Percentiles rank a stretch among this genome's conserved stretches.
Conservation (phyloP, 2,888 invertebrate species). For the Stratiomys singularior region DNA sequence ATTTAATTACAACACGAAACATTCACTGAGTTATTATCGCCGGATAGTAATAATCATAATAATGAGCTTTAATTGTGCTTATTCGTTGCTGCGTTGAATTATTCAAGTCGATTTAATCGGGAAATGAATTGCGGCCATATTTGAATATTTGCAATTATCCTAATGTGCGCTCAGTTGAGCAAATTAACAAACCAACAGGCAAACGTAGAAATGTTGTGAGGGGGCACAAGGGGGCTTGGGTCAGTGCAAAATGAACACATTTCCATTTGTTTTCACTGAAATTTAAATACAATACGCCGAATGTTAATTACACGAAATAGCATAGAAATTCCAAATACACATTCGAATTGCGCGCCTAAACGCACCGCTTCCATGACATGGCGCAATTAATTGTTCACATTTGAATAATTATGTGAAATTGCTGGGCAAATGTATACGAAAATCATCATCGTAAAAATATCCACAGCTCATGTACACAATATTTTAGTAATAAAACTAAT, state of each 20-base stretch:
- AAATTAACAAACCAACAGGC: slow-evolving; percentile 12
- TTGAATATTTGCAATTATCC: slow-evolving; percentile 17
- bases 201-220: too few species aligned
- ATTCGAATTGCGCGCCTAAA: not conserved
- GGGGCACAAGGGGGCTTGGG: too few species aligned
- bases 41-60: not conserved
- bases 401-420: slow-evolving; percentile 38
- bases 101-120: not conserved
- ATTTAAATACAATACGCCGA: slow-evolving; percentile 37
- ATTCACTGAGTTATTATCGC: not conserved
- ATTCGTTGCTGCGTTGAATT: not conserved
- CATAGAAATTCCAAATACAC: not conserved
- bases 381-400: slow-evolving; percentile 31
- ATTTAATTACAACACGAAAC: slow-evolving; percentile 14
- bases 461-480: slow-evolving; percentile 36
- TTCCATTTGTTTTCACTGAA: not conserved
- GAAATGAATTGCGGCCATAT: slow-evolving; percentile 13
- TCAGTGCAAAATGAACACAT: slow-evolving; percentile 2
- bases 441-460: slow-evolving; percentile 29
- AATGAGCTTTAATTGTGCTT: slow-evolving; percentile 4
- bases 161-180: not conserved
- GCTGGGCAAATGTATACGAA: not conserved
- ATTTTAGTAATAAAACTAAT: slow-evolving; percentile 37
- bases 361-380: slow-evolving; percentile 29
- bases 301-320: slow-evolving; percentile 12